Conservation (phyloP, 2,797 vertebrate species). For the Typhlichthys subterraneus region DNA sequence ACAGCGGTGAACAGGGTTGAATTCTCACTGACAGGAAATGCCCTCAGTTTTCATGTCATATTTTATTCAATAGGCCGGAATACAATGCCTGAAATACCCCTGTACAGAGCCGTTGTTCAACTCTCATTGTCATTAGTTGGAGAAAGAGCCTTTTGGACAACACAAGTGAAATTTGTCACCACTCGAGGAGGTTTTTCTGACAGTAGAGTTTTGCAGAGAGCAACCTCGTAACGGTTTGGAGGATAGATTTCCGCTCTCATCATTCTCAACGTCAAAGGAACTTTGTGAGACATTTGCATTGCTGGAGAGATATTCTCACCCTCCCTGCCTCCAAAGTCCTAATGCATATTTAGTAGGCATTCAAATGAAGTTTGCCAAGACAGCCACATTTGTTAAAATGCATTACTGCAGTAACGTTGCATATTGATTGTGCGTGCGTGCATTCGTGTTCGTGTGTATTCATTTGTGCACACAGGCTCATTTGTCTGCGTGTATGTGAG, state of each 20-base stretch:
- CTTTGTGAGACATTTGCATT: conserved; percentile 38
- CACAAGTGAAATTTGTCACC: conserved; percentile 29
- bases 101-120: conserved; percentile 23
- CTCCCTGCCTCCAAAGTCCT: conserved; percentile 9
- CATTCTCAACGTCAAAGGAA: conserved; percentile 42
- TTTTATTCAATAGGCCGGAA: conserved; percentile 39
- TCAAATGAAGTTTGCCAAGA: conserved; percentile 42
- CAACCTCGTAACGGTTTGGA: conserved; percentile 23
- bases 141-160: conserved; percentile 24
- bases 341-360: conserved; percentile 48
- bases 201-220: conserved; percentile 9
- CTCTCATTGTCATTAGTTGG: conserved; percentile 26
- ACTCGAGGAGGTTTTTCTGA: conserved; percentile 1
- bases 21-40: conserved; percentile 38
- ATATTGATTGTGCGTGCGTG: conserved; percentile 27
- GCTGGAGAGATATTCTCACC: conserved; percentile 28
- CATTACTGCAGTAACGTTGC: conserved; percentile 25
- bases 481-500: not conserved
- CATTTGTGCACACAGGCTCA: not conserved
- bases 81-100: conserved; percentile 16
- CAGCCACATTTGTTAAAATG: conserved; percentile 29
- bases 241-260: conserved; percentile 16
- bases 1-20: conserved; percentile 41
- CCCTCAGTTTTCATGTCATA: conserved; percentile 44
- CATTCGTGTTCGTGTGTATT: not conserved